phyloP scores from a whole-genome alignment of 1,140 invertebrate genomes.

The Teleopsis dalmanni region DNA sequence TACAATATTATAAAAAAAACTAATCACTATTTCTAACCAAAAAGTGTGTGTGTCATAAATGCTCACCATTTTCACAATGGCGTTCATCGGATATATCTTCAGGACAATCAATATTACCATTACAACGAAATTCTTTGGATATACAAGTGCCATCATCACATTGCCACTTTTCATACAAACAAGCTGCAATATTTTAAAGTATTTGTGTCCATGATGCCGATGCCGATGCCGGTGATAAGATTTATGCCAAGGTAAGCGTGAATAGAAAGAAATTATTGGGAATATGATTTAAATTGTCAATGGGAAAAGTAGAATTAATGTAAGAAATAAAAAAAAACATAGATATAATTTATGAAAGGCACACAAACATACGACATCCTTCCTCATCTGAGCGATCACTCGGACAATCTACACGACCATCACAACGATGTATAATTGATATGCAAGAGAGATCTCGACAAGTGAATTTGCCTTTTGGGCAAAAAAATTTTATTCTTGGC shows the following conservation, averaged over 20 bases:
- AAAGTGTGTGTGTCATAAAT: no score
- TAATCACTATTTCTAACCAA: no score
- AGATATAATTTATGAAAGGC: not conserved
- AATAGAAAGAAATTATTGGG: not conserved
- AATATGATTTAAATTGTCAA: not conserved
- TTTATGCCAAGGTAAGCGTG: not conserved
- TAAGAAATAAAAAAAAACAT: not conserved
- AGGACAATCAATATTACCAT: conserved; percentile 60
- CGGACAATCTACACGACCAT: conserved; percentile 48
- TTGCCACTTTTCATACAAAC: conserved; percentile 52
- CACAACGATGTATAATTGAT: conserved; percentile 53
- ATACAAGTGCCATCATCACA: conserved; percentile 58
- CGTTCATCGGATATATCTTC: conserved; percentile 62
- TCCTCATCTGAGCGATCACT: conserved; percentile 51
- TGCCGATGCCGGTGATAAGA: not conserved
- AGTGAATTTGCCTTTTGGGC: conserved; percentile 52
- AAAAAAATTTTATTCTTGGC: conserved; percentile 36
- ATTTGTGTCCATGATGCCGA: not conserved
- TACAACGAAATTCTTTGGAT: conserved; percentile 52
- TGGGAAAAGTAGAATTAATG: not conserved
- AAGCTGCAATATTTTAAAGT: conserved; percentile 41
- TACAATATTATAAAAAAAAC: no score
- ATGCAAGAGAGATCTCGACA: conserved; percentile 64
- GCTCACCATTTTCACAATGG: conserved; percentile 59
- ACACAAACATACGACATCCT: conserved; percentile 49